Evolutionary conservation across 2,113 vertebrate species (phyloP).

Genomic region (cat (Felis catus)): F.catus_Fca126_mat1.0 CM031424.1:70401001-70401500

Average conservation of each 20-base stretch:
- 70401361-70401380: not conserved
- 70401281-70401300: not conserved
- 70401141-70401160: not conserved
- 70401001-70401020: not conserved
- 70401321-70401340: not conserved
- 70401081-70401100: not conserved
- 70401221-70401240: not conserved
- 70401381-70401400: not conserved
- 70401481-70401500: not conserved
- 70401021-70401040: not conserved
- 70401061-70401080: not conserved
- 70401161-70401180: not conserved
- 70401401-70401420: not conserved
- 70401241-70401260: not conserved
- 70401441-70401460: not conserved
- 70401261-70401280: not conserved
- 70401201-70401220: not conserved
- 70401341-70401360: not conserved
- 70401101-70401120: too few species aligned
- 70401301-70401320: not conserved
- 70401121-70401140: too few species aligned
- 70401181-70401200: not conserved
- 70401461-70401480: not conserved
- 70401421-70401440: not conserved
- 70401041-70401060: not conserved